Evolutionary conservation across 2,797 vertebrate species (phyloP).

Genomic region (Hemitrygon akajei): DNA sequence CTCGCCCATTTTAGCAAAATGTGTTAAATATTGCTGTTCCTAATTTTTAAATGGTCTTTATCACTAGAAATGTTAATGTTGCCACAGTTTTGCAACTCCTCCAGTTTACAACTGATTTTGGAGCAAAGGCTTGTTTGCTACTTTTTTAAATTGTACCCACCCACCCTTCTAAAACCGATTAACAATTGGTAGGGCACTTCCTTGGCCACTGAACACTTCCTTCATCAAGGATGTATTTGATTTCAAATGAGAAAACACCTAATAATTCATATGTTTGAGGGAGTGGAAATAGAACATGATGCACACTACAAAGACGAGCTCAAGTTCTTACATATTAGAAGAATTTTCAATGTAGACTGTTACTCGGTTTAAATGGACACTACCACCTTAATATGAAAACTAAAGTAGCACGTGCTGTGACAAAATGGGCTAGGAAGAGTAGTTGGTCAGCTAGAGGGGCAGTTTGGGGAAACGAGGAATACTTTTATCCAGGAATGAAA

Average conservation of each 20-base stretch:
- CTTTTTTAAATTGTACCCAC: background rate
- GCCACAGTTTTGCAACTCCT: background rate
- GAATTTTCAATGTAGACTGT: background rate
- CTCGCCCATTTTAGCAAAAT: background rate
- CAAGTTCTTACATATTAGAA: background rate
- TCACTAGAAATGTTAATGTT: background rate
- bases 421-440: background rate
- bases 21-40: background rate
- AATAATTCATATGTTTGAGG: background rate
- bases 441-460: background rate
- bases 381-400: background rate
- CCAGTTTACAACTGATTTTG: background rate
- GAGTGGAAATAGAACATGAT: background rate
- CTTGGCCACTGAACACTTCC: background rate
- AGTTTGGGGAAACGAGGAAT: too few species aligned
- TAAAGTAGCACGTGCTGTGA: background rate
- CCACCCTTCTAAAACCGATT: background rate
- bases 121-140: background rate
- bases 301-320: background rate
- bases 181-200: background rate
- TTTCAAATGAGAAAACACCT: background rate
- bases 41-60: conserved; percentile 2
- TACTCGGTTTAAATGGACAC: background rate
- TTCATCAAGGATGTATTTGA: background rate
- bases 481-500: background rate